A percentile compares a stretch with the other conserved stretches of the same genome.
These are phyloP conservation scores for Syngnathus floridae DNA, from an alignment of 2,113 vertebrate genomes.

Conservation along the genomic window DNA sequence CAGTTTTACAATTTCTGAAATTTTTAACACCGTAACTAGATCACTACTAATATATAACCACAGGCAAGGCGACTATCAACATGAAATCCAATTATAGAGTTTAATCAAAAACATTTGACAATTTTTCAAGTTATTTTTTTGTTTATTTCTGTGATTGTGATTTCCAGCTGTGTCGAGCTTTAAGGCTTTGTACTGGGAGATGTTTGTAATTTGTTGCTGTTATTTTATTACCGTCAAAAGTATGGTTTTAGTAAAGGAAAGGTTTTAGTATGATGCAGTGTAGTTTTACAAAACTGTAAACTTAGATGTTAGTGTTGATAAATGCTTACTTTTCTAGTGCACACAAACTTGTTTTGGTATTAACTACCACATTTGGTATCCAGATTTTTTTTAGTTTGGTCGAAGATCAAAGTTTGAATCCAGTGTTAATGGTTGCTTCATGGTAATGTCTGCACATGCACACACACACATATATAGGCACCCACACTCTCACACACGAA, in stretches of 20 bases:
- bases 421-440: neutral
- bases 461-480: neutral
- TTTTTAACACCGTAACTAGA: neutral
- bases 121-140: neutral
- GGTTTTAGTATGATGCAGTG: too few relatives aligned
- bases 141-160: neutral
- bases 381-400: neutral
- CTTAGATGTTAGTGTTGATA: neutral
- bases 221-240: neutral
- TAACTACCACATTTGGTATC: neutral
- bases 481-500: neutral
- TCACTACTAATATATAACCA: neutral
- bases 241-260: neutral
- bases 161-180: neutral
- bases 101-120: neutral
- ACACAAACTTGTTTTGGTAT: neutral
- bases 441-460: neutral
- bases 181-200: neutral
- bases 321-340: neutral
- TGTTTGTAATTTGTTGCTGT: neutral
- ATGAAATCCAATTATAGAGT: too few relatives aligned
- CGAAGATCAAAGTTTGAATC: neutral
- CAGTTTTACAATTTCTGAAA: neutral
- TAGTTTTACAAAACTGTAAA: too few relatives aligned
- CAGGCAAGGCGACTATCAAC: neutral